A percentile compares a stretch with the other conserved stretches of the same genome.
Conservation (phyloP, 2,888 invertebrate species). For the Platycheirus rosarum region DNA sequence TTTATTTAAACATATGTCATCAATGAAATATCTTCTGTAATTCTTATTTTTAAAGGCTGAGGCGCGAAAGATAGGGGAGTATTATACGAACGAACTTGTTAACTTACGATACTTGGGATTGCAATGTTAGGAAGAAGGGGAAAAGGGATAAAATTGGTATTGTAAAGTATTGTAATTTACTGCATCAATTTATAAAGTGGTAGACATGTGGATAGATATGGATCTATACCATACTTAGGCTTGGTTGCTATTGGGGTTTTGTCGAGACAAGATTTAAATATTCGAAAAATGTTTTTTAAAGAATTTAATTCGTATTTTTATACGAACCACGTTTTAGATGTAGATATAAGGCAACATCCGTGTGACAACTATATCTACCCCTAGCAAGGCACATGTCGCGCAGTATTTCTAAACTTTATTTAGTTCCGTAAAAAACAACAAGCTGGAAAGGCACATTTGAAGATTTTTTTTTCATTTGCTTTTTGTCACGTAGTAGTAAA, state of each 20-base stretch:
- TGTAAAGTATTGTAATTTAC: conserved; percentile 61
- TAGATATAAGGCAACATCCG: neutral
- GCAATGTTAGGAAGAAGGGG: neutral
- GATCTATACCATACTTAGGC: neutral
- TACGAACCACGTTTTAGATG: conserved; percentile 30
- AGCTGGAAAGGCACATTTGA: too few species aligned
- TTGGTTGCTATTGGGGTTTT: neutral
- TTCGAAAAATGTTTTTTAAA: conserved; percentile 50
- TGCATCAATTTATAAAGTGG: conserved; percentile 67
- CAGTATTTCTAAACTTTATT: too few species aligned
- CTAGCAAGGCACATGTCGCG: too few species aligned
- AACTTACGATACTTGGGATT: neutral
- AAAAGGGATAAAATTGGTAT: conserved; percentile 26
- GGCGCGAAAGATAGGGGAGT: neutral
- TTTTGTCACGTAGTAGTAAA: too few species aligned
- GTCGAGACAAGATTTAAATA: conserved; percentile 46
- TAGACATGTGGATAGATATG: too few species aligned
- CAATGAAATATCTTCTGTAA: conserved; percentile 58
- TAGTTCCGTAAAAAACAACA: too few species aligned
- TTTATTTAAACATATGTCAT: conserved; percentile 59
- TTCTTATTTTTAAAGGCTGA: conserved; percentile 43
- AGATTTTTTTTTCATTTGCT: too few species aligned
- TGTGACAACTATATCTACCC: conserved; percentile 18
- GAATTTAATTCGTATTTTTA: conserved; percentile 45
- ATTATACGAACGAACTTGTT: neutral